These are phyloP conservation scores for Sula dactylatra DNA, from an alignment of 2,113 vertebrate species.

Conservation along the genomic window DNA sequence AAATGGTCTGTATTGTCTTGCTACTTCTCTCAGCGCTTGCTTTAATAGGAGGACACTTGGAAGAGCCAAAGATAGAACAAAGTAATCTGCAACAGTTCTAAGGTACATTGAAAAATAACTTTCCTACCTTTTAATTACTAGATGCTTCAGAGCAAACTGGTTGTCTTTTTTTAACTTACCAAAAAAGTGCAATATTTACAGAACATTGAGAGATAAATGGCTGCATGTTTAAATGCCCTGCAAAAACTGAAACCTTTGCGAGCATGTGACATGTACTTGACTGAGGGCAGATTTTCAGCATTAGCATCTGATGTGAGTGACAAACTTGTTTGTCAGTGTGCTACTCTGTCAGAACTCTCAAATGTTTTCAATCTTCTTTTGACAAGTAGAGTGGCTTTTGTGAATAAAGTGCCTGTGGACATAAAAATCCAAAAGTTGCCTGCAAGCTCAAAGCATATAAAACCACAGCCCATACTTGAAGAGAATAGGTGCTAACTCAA, in stretches of 20 bases:
- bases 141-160: background rate
- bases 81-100: background rate
- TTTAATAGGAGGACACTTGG: background rate
- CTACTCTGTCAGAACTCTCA: background rate
- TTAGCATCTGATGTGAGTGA: background rate
- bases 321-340: background rate
- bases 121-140: background rate
- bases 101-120: background rate
- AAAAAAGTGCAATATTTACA: background rate
- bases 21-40: background rate
- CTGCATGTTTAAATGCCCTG: background rate
- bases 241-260: fast-evolving
- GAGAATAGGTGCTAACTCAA: background rate
- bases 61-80: background rate
- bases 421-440: background rate
- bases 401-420: conserved; percentile 20
- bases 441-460: background rate
- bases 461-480: background rate
- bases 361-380: background rate
- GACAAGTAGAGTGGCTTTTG: background rate
- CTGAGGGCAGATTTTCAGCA: background rate
- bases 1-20: background rate
- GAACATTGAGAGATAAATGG: background rate
- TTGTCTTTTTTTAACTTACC: background rate
- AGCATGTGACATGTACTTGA: background rate